Conservation (phyloP, 2,113 vertebrate genomes). For the Heterotis niloticus region DNA sequence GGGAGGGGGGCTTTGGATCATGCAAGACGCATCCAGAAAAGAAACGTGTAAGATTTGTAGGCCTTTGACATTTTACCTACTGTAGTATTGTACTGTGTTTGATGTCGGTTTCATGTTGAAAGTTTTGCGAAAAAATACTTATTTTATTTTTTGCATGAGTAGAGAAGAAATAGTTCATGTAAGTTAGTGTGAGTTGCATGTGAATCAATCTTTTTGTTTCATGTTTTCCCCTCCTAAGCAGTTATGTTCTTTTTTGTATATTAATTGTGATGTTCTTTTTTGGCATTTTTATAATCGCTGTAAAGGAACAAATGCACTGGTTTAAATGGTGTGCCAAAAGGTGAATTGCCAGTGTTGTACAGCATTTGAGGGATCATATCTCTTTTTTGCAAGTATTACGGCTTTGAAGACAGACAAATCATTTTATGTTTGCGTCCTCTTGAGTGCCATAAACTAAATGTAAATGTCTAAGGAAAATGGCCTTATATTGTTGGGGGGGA, state of each 20-base stretch:
- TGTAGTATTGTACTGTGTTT: constrained; percentile 74
- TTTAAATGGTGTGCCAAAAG: constrained; percentile 69
- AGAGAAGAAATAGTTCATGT: constrained; percentile 67
- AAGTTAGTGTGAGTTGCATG: constrained; percentile 80
- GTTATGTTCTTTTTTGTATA: constrained; percentile 70
- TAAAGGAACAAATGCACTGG: constrained; percentile 74
- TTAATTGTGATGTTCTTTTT: constrained; percentile 46
- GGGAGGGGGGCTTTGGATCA: constrained; percentile 66
- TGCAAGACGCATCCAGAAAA: constrained; percentile 61
- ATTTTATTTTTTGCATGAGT: constrained; percentile 76
- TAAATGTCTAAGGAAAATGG: constrained; percentile 27
- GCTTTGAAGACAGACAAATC: constrained; percentile 26
- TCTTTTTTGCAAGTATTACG: constrained; percentile 45
- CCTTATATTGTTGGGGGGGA: constrained; percentile 35
- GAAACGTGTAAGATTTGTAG: constrained; percentile 71
- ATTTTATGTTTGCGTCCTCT: constrained; percentile 37
- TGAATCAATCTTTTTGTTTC: constrained; percentile 70
- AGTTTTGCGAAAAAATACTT: constrained; percentile 55
- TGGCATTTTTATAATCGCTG: constrained; percentile 59
- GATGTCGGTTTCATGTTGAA: constrained; percentile 75
- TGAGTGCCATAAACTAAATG: constrained; percentile 63
- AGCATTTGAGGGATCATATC: constrained; percentile 80
- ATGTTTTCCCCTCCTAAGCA: constrained; percentile 45
- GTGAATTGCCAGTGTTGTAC: constrained; percentile 69
- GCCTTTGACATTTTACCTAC: constrained; percentile 76